phyloP scores from a whole-genome alignment of 2,797 vertebrate species.

The Spondyliosoma cantharus region DNA sequence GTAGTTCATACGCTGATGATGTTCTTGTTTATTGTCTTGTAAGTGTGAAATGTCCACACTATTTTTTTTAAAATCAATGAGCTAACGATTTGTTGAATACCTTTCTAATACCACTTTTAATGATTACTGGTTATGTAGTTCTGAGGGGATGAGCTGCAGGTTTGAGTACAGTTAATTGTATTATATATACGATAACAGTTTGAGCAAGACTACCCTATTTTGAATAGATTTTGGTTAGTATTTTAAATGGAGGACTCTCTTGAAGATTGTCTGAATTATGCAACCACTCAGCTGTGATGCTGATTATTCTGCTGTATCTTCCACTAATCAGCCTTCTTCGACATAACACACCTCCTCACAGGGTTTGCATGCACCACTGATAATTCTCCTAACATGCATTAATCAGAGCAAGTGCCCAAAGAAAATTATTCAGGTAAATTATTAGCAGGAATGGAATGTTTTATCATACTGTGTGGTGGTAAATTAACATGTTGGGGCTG shows the following conservation, averaged over 20 bases:
- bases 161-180: not conserved
- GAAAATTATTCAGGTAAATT: constrained; percentile 24
- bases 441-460: not conserved
- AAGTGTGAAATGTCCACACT: not conserved
- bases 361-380: constrained; percentile 1
- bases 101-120: not conserved
- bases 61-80: not conserved
- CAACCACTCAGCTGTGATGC: constrained; percentile 15
- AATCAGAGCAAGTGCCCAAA: constrained; percentile 4
- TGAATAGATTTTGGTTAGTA: not conserved
- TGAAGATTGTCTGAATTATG: not conserved
- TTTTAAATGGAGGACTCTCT: not conserved
- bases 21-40: not conserved
- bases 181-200: not conserved
- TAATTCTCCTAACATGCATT: constrained; percentile 20
- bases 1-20: not conserved
- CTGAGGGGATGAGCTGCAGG: not conserved
- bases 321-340: not conserved
- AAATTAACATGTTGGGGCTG: not conserved
- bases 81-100: no score
- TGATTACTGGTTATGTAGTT: not conserved
- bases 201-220: not conserved
- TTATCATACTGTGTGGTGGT: not conserved
- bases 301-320: constrained; percentile 13
- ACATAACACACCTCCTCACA: constrained; percentile 9